Evolutionary conservation across 2,797 vertebrate genomes (phyloP).

Genomic region (Pteropus rufus): DNA sequence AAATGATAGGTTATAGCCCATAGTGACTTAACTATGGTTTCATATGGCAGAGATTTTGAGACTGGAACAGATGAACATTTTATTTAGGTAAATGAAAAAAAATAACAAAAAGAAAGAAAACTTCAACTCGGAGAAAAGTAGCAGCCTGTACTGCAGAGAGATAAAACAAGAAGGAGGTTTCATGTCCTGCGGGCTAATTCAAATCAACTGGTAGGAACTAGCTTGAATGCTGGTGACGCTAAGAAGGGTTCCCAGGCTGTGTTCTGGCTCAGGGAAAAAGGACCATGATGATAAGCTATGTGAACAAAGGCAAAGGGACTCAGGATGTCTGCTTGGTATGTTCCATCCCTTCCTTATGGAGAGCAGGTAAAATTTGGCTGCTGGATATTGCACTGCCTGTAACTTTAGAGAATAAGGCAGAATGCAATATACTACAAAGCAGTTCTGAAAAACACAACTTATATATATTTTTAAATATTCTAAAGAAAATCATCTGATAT

Average conservation of each 20-base stretch:
- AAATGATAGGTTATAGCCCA: not conserved
- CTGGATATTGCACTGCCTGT: not conserved
- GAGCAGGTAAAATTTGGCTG: not conserved
- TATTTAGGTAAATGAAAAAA: not conserved
- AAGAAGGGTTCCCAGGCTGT: not conserved
- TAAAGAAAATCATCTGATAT: not conserved
- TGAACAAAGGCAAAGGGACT: not conserved
- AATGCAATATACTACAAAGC: not conserved
- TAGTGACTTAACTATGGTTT: not conserved
- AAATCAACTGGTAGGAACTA: not conserved
- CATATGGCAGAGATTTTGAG: not conserved
- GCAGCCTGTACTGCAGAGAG: not conserved
- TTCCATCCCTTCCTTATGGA: not conserved
- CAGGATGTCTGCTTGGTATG: too few relatives aligned
- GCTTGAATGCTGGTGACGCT: not conserved
- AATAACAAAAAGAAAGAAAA: not conserved
- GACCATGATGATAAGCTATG: not conserved
- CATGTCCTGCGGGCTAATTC: not conserved
- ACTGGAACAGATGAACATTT: not conserved
- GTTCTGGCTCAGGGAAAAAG: not conserved
- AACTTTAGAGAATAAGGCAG: not conserved
- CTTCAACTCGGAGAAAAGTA: not conserved
- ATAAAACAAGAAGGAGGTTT: not conserved
- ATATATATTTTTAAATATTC: not conserved
- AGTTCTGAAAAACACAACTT: not conserved